Evolutionary conservation across 1,140 invertebrate genomes (phyloP).

Genomic region (Fopius arisanus): DNA sequence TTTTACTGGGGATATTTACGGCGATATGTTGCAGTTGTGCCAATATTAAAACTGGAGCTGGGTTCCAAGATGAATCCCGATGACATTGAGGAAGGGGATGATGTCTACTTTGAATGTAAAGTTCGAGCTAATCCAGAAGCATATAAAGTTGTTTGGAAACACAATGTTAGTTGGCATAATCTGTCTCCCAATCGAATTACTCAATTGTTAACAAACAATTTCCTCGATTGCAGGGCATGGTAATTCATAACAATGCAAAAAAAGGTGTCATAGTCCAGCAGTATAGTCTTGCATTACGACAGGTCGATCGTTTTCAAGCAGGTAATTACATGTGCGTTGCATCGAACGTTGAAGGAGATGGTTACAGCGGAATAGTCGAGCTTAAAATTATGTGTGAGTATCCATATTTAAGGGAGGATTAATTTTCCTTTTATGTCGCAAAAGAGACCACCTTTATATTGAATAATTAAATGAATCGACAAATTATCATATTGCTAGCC

Average conservation of each 20-base stretch:
- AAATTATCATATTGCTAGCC: conserved; percentile 50
- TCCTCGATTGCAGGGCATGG: conserved; percentile 70
- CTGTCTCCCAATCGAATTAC: background rate
- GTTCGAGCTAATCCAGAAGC: conserved; percentile 84
- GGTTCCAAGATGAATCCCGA: conserved; percentile 86
- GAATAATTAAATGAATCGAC: conserved; percentile 40
- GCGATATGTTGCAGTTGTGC: conserved; percentile 72
- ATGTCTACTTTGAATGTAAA: conserved; percentile 90
- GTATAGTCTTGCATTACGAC: conserved; percentile 80
- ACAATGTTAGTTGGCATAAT: conserved; percentile 78
- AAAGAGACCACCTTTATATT: no score
- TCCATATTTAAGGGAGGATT: no score
- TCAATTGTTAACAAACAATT: background rate
- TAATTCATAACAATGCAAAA: conserved; percentile 82
- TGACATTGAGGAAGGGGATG: conserved; percentile 88
- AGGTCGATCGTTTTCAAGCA: conserved; percentile 78
- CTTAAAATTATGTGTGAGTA: conserved; percentile 92
- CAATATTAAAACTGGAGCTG: conserved; percentile 75
- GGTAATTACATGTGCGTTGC: conserved; percentile 89
- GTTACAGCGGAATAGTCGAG: conserved; percentile 79
- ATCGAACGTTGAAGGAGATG: conserved; percentile 88
- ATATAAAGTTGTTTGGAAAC: conserved; percentile 90
- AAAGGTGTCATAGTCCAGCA: conserved; percentile 84
- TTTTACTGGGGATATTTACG: conserved; percentile 34
- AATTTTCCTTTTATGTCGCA: no score